These are phyloP conservation scores for Sicus ferrugineus DNA, from an alignment of 2,888 invertebrate species.

Conservation along the genomic window DNA sequence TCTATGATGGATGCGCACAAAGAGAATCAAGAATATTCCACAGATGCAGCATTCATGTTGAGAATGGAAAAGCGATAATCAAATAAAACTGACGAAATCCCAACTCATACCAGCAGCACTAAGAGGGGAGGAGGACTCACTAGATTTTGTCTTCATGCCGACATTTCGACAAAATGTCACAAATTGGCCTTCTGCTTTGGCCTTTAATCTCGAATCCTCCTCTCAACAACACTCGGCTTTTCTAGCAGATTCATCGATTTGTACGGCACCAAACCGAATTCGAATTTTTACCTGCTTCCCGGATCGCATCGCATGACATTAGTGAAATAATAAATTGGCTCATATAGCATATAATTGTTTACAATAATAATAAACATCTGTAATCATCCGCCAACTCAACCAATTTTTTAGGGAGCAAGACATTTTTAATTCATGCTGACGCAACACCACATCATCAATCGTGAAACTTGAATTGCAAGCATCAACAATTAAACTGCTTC, in stretches of 20 bases:
- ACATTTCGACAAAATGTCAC: conserved; percentile 29
- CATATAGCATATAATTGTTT: no score
- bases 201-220: not conserved
- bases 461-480: not conserved
- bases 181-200: conserved; percentile 12
- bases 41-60: not conserved
- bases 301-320: no score
- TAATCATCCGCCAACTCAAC: no score
- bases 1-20: not conserved
- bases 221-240: not conserved
- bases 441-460: no score
- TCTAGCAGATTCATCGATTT: no score
- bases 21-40: not conserved
- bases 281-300: no score
- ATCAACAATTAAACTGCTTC: conserved; percentile 21
- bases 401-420: no score
- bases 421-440: no score
- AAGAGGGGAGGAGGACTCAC: conserved; percentile 1
- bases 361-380: no score
- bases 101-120: not conserved
- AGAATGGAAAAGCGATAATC: not conserved
- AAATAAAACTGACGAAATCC: no score
- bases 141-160: not conserved
- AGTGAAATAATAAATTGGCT: no score
- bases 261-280: no score